Evolutionary conservation across 2,797 vertebrate species (phyloP).

Genomic region (Enoplosus armatus): DNA sequence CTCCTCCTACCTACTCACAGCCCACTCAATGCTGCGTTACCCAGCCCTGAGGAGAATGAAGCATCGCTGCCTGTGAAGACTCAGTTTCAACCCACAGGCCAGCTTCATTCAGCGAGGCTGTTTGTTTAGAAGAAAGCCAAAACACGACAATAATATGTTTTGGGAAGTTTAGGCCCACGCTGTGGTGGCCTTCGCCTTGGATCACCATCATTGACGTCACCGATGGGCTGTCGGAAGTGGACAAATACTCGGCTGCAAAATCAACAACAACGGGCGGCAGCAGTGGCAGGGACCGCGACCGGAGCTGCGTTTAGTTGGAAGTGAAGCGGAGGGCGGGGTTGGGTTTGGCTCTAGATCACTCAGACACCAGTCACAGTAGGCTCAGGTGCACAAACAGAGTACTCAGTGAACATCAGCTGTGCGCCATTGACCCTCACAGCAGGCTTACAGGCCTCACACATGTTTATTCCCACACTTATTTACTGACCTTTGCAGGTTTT

Average conservation of each 20-base stretch:
- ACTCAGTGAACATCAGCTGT: background rate
- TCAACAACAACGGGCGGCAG: slow-evolving; percentile 63
- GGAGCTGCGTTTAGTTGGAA: slow-evolving; percentile 25
- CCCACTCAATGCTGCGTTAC: slow-evolving; percentile 15
- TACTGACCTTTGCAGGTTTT: slow-evolving; percentile 99
- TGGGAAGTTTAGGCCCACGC: slow-evolving; percentile 26
- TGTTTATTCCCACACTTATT: slow-evolving; percentile 11
- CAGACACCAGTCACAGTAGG: slow-evolving; percentile 40
- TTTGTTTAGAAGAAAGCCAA: slow-evolving; percentile 77
- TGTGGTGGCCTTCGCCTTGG: slow-evolving; percentile 46
- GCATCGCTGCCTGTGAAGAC: background rate
- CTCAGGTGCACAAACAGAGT: slow-evolving; percentile 35
- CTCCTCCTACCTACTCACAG: background rate
- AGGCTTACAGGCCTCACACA: slow-evolving; percentile 1
- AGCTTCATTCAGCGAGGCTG: slow-evolving; percentile 10
- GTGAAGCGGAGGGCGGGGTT: slow-evolving; percentile 24
- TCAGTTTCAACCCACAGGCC: slow-evolving; percentile 35
- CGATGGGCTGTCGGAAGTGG: slow-evolving; percentile 51
- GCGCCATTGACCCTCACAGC: background rate
- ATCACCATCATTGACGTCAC: slow-evolving; percentile 72
- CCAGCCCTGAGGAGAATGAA: background rate
- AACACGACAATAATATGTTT: slow-evolving; percentile 61
- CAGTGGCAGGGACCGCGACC: slow-evolving; percentile 47
- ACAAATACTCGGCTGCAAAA: slow-evolving; percentile 63
- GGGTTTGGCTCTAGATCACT: slow-evolving; percentile 70